Evolutionary conservation across 2,888 invertebrate genomes (phyloP), one percentile per base, ranked within the genome.

Genomic region (Cephus spinipes): DNA sequence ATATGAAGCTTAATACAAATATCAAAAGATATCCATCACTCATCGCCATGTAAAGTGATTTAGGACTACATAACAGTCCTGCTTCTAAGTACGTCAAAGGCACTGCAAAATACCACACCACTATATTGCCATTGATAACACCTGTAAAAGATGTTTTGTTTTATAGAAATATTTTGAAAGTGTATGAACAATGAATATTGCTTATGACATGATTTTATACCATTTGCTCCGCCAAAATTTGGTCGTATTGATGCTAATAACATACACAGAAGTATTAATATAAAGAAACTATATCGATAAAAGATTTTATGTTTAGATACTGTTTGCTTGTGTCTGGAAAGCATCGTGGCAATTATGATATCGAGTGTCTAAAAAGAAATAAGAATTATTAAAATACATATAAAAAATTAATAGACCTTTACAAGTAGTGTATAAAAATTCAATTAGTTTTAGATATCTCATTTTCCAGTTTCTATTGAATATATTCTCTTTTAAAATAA

Each of bases 71-170:
- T 12, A 86, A 84, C 23, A 91, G 75, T 75, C 91, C 91, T 68
- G 91, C 90, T 83, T 91, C 91, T 73, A 91, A 82, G 80, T 91
- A 91, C 9, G 88, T 90, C 76, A 91, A 82, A 77, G 91, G 91
- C 75, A 91, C 87, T 68, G 89, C 89, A 69, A 91, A 86, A 81
- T 90, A 90, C 87, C 89, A 89, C 78, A 90, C 87, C 23, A 89
- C 84, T 71, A 88, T 80, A 78, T 90, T 89, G 32, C 91, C 90
- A 79, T 89, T 88, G 30, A 90, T 83, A 69, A 88, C 75, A 77
- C 90, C 91, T 91, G 79, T n/a, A 80, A 80, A 77, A 55, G 9
- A 55, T 23, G 0, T 23, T 23, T 55, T 55, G 55, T 55, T 55
- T 55, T 69, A 69, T 30, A 15, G 12, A 73, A 32, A 31, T 31